A percentile compares a stretch with the other conserved stretches of the same genome.
Conservation (phyloP, 2,797 vertebrate genomes). For the Fistularia commersonii region DNA sequence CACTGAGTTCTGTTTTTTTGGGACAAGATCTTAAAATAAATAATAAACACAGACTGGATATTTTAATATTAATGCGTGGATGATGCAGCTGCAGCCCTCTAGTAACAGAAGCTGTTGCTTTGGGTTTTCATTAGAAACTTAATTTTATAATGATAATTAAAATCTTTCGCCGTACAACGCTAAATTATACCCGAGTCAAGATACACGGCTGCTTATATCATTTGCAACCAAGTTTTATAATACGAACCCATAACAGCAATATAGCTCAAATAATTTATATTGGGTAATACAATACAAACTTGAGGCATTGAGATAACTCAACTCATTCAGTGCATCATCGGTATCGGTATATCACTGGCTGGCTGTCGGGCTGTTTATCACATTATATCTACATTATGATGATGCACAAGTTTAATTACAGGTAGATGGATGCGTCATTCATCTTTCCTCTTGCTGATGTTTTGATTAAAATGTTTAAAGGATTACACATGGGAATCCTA, state of each 20-base stretch:
- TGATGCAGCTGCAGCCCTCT: too few species aligned
- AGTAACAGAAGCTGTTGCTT: too few species aligned
- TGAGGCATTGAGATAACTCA: constrained; percentile 45
- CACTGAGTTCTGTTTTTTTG: too few species aligned
- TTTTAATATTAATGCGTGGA: too few species aligned
- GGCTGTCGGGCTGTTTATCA: constrained; percentile 60
- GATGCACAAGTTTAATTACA: constrained; percentile 74
- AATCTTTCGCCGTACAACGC: constrained; percentile 7
- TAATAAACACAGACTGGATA: too few species aligned
- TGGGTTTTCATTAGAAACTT: background rate
- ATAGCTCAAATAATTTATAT: constrained; percentile 52
- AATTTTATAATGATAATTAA: constrained; percentile 19
- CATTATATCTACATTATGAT: constrained; percentile 68
- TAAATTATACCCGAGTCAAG: constrained; percentile 12
- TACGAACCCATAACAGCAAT: constrained; percentile 43
- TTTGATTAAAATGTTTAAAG: constrained; percentile 73
- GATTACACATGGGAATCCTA: constrained; percentile 61
- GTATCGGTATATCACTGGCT: constrained; percentile 55
- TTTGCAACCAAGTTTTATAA: constrained; percentile 25
- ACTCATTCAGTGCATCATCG: constrained; percentile 44
- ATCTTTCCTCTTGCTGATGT: constrained; percentile 62
- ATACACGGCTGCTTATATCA: constrained; percentile 26
- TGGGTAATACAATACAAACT: constrained; percentile 49
- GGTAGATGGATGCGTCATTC: constrained; percentile 66
- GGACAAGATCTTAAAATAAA: too few species aligned